Percentiles rank a stretch among this genome's conserved stretches.
Evolutionary conservation across 2,113 vertebrate species (phyloP).

Genomic region (Lophotis ruficrista): DNA sequence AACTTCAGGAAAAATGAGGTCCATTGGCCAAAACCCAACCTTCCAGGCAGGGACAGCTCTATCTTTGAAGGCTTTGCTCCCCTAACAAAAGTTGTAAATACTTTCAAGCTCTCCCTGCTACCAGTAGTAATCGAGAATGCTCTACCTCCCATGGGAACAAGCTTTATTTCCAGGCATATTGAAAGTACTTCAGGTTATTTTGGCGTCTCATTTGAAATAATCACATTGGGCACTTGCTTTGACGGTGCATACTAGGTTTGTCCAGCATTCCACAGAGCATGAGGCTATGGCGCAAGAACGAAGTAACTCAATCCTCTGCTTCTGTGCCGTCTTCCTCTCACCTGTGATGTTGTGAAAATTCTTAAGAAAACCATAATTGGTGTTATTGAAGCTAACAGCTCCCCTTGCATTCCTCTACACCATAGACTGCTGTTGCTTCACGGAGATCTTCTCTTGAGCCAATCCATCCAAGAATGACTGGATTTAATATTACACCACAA

Average conservation of each 20-base stretch:
- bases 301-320: background rate
- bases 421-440: accelerated
- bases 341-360: background rate
- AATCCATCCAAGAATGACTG: background rate
- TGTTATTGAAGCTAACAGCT: background rate
- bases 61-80: background rate
- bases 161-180: background rate
- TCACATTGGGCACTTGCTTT: background rate
- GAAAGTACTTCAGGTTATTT: background rate
- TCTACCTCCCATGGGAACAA: accelerated
- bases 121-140: background rate
- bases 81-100: background rate
- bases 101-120: background rate
- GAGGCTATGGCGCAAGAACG: background rate
- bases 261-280: accelerated
- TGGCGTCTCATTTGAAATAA: background rate
- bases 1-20: background rate
- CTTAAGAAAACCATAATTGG: background rate
- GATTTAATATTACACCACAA: background rate
- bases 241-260: accelerated
- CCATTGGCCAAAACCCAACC: background rate
- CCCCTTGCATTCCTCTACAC: background rate
- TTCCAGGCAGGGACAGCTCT: background rate
- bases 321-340: background rate
- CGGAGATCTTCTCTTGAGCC: background rate